Conservation (phyloP, 2,113 vertebrate genomes). For the Girardinichthys multiradiatus region DNA sequence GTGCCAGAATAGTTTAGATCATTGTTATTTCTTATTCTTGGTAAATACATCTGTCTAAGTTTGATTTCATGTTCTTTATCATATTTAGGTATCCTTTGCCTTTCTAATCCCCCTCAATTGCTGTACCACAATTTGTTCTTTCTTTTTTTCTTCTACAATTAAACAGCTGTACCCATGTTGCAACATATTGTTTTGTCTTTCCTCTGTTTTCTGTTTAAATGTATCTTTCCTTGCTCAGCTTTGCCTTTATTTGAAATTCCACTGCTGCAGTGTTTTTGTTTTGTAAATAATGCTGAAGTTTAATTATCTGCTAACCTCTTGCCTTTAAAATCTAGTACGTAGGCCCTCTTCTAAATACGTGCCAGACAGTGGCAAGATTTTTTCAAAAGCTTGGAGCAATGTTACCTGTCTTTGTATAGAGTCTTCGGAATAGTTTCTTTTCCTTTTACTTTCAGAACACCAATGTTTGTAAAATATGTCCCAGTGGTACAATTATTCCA, state of each 20-base stretch:
- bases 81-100: neutral
- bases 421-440: neutral
- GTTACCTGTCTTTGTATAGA: neutral
- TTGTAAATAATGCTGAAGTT: neutral
- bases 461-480: conserved; percentile 28
- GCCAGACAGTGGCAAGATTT: neutral
- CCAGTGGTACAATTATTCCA: conserved; percentile 42
- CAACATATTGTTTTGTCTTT: neutral
- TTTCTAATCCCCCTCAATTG: neutral
- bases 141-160: neutral
- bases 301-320: neutral
- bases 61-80: neutral
- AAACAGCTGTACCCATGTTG: neutral
- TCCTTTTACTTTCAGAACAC: conserved; percentile 1
- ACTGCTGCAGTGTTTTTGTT: neutral
- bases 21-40: neutral
- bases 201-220: neutral
- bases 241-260: neutral
- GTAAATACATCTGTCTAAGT: neutral
- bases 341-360: neutral
- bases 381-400: neutral
- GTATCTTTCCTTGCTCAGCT: neutral
- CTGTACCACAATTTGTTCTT: neutral
- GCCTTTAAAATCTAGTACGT: too few relatives aligned
- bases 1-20: neutral